phyloP scores from a whole-genome alignment of 2,888 invertebrate genomes.

The Thalpophila matura region DNA sequence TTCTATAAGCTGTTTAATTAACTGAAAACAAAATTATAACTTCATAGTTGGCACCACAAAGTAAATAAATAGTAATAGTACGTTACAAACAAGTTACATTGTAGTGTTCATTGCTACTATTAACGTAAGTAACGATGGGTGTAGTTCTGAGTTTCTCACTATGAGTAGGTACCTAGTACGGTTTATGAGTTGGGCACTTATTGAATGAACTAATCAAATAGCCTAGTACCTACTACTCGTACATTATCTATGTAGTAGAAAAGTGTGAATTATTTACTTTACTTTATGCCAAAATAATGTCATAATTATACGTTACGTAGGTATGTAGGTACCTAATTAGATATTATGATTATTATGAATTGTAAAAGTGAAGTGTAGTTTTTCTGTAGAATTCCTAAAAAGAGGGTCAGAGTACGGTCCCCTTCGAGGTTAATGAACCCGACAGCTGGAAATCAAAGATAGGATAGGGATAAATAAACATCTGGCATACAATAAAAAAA shows the following conservation, averaged over 20 bases:
- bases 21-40: too few species aligned
- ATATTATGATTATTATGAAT: too few species aligned
- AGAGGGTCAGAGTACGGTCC: slow-evolving; percentile 51
- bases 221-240: not conserved
- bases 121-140: too few species aligned
- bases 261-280: not conserved
- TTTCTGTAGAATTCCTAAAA: slow-evolving; percentile 26
- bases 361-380: not conserved
- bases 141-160: too few species aligned
- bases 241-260: slow-evolving; percentile 11
- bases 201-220: slow-evolving; percentile 29
- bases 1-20: too few species aligned
- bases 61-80: too few species aligned
- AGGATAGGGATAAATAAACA: slow-evolving; percentile 58
- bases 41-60: too few species aligned
- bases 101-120: slow-evolving; percentile 26
- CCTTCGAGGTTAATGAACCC: slow-evolving; percentile 77
- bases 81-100: not conserved
- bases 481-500: slow-evolving; percentile 47
- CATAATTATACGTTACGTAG: too few species aligned
- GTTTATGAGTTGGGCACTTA: slow-evolving; percentile 1
- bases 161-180: too few species aligned
- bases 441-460: slow-evolving; percentile 75
- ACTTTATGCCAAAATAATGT: too few species aligned
- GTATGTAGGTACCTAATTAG: too few species aligned